Percentiles rank a stretch among this genome's conserved stretches.
phyloP scores from a whole-genome alignment of 1,140 invertebrate genomes.

The Diabrotica undecimpunctata region DNA sequence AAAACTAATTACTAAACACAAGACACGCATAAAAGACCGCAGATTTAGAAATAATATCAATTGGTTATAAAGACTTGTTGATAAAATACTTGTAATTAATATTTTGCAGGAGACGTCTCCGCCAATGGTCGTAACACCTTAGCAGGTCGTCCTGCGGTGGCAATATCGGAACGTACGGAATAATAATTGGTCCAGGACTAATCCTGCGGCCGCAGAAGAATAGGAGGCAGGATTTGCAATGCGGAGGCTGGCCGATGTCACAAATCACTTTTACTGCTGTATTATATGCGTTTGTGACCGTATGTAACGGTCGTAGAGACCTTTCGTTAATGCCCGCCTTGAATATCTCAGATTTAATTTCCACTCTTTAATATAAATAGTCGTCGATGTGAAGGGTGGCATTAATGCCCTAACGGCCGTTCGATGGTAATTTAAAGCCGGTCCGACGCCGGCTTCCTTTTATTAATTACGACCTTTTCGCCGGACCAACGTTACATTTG shows the following conservation, averaged over 20 bases:
- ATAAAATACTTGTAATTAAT: background rate
- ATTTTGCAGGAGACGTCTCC: background rate
- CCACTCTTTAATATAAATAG: conserved; percentile 42
- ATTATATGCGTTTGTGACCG: conserved; percentile 22
- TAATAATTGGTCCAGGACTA: conserved; percentile 37
- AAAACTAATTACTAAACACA: too few relatives aligned
- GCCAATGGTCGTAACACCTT: conserved; percentile 3
- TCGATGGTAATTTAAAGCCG: conserved; percentile 23
- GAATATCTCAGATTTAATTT: conserved; percentile 45
- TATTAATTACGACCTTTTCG: conserved; percentile 27
- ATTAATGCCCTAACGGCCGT: conserved; percentile 23
- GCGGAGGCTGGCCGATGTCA: conserved; percentile 42
- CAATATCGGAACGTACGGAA: conserved; percentile 35
- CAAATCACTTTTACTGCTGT: conserved; percentile 47
- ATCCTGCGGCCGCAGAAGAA: conserved; percentile 35
- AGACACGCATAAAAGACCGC: too few relatives aligned
- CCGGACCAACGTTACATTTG: background rate
- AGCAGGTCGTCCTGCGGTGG: conserved; percentile 23
- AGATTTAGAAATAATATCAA: too few relatives aligned
- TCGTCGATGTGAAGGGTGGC: conserved; percentile 25
- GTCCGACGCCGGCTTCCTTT: conserved; percentile 26
- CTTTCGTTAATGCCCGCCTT: conserved; percentile 41
- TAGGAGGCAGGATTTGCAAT: conserved; percentile 40
- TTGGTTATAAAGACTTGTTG: too few relatives aligned
- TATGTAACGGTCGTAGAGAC: conserved; percentile 26